These are phyloP conservation scores for Andrena hattorfiana DNA, from an alignment of 2,888 invertebrate species.

Conservation along the genomic window DNA sequence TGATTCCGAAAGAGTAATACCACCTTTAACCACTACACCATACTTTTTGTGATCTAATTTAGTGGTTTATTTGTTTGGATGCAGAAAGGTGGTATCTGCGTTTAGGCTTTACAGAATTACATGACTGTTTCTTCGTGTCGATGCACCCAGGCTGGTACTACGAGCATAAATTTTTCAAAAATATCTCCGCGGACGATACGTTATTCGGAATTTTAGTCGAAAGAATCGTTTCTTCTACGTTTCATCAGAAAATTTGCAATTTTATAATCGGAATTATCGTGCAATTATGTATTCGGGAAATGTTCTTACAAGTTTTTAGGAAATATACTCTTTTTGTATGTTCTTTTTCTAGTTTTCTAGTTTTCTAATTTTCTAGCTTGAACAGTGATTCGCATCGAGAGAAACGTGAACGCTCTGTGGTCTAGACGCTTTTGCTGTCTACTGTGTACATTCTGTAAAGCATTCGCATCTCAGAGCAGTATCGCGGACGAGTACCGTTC, in stretches of 20 bases:
- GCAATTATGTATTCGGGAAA: constrained; percentile 66
- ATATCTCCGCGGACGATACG: constrained; percentile 34
- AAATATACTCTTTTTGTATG: constrained; percentile 72
- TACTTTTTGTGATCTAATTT: constrained; percentile 94
- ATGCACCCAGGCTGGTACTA: constrained; percentile 73
- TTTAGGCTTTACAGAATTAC: constrained; percentile 73
- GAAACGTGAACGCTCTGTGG: constrained; percentile 72
- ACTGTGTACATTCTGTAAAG: constrained; percentile 77
- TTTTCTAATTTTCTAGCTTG: constrained; percentile 72
- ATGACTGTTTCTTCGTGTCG: constrained; percentile 69
- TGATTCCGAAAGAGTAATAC: constrained; percentile 96
- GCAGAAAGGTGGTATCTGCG: constrained; percentile 72
- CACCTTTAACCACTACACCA: constrained; percentile 96
- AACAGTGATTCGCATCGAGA: constrained; percentile 64
- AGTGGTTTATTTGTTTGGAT: constrained; percentile 75
- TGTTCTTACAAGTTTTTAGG: constrained; percentile 66
- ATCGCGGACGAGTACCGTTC: constrained; percentile 62
- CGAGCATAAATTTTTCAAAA: constrained; percentile 65
- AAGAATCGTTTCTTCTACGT: constrained; percentile 52
- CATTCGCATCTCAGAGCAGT: constrained; percentile 75
- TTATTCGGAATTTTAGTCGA: constrained; percentile 56
- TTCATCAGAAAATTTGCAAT: constrained; percentile 34
- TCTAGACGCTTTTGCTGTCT: constrained; percentile 79
- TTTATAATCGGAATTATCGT: constrained; percentile 46
- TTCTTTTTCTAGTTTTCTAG: constrained; percentile 76